phyloP scores from a whole-genome alignment of 2,888 invertebrate genomes.

The Osmoderma eremita region DNA sequence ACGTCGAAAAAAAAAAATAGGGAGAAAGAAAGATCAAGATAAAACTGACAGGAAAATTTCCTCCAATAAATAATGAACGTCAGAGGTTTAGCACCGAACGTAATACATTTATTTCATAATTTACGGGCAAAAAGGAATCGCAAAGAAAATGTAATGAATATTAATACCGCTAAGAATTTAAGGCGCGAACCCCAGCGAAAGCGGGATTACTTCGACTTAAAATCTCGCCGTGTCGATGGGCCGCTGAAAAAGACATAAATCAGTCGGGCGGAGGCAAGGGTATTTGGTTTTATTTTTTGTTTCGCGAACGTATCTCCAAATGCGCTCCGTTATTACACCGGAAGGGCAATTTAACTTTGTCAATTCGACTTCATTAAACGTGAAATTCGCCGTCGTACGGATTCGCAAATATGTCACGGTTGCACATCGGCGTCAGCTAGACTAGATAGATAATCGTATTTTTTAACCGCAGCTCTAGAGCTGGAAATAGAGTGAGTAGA shows the following conservation, averaged over 20 bases:
- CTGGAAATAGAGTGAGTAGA: not conserved
- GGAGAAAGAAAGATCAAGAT: not conserved
- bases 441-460: conserved; percentile 24
- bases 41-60: not conserved
- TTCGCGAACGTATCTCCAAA: conserved; percentile 18
- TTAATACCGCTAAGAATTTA: conserved; percentile 23
- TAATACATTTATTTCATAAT: conserved; percentile 29
- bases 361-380: conserved; percentile 30
- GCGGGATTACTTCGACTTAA: conserved; percentile 21
- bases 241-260: conserved; percentile 22
- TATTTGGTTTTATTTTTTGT: conserved; percentile 1
- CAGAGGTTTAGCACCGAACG: not conserved
- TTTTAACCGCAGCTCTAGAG: conserved; percentile 24
- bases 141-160: conserved; percentile 22
- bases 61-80: conserved; percentile 20
- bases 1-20: not conserved
- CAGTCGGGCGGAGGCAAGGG: not conserved
- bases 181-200: not conserved
- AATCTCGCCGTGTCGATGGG: conserved; percentile 18
- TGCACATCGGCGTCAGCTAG: conserved; percentile 18
- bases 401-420: conserved; percentile 25
- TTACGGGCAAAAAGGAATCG: conserved; percentile 17
- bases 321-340: not conserved
- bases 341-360: conserved; percentile 28
- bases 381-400: conserved; percentile 14